These are phyloP conservation scores for Brachirus orientalis DNA, from an alignment of 2,113 vertebrate genomes.

Conservation along the genomic window DNA sequence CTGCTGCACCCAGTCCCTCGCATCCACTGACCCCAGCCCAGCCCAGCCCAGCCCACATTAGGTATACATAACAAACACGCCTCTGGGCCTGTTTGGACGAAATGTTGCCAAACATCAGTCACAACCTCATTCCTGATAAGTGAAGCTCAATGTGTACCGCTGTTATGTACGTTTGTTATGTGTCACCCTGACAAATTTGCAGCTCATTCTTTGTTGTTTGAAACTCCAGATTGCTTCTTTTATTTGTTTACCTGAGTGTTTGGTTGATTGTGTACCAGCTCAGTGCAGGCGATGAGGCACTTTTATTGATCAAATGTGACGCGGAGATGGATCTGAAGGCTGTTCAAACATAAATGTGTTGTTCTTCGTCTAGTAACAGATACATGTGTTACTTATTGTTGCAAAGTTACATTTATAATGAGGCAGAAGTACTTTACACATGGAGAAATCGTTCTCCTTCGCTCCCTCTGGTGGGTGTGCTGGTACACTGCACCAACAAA, in stretches of 20 bases:
- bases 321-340: not conserved
- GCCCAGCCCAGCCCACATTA: not conserved
- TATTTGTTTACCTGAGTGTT: constrained; percentile 36
- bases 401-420: not conserved
- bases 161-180: not conserved
- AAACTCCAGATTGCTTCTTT: constrained; percentile 1
- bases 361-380: constrained; percentile 19
- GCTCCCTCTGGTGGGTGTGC: constrained; percentile 64
- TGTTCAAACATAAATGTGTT: not conserved
- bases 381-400: not conserved
- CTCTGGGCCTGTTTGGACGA: constrained; percentile 15
- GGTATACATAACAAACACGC: constrained; percentile 40
- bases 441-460: constrained; percentile 21
- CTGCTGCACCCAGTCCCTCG: constrained; percentile 85
- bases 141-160: constrained; percentile 20
- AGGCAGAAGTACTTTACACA: not conserved
- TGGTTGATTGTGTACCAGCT: too few relatives aligned
- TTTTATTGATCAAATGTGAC: constrained; percentile 51
- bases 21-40: constrained; percentile 49
- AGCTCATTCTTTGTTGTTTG: constrained; percentile 9
- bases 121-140: not conserved
- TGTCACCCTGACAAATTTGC: not conserved
- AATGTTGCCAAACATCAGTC: constrained; percentile 9
- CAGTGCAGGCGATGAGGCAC: constrained; percentile 9
- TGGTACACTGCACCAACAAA: constrained; percentile 46